Base-by-base conservation (phyloP, 2,888 invertebrate genomes). In the Eilema sororculum region DNA sequence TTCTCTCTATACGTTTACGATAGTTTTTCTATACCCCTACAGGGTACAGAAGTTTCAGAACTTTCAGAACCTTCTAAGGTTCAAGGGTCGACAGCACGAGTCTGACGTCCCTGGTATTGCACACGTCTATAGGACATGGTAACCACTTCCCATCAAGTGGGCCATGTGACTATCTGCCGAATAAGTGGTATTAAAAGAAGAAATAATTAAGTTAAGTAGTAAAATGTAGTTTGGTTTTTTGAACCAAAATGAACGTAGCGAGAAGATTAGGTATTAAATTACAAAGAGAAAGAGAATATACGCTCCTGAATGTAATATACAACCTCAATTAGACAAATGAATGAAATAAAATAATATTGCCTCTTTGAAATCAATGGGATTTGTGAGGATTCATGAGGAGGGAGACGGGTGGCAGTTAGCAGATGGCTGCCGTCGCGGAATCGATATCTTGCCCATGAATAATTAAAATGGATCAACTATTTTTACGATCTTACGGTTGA, bases 381-480 rank as follows among this genome's bases (percentile, higher is more conserved):
- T 62, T 62, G 12, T 52, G 41, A 70, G 73, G 68, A 73, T 56
- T 59, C n/a, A 63, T 69, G 71, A 77, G 63, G 20, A 68, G 72
- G 73, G 68, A 75, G 83, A 81, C 79, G 83, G 79, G 78, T 70
- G 80, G 79, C 80, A 79, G 80, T 85, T 76, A 81, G 78, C 87
- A 87, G 88, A 86, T 88, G 89, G 84, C 85, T 84, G 80, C 73
- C 67, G 73, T 78, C 82, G 78, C 58, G 62, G 79, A 88, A 90
- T 92, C 91, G 87, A 92, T 93, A 91, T 80, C 73, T 75, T 75
- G 76, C 82, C 84, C 86, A 89, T 93, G 92, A 92, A 93, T 93
- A 92, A 93, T 93, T 91, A 91, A 92, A 87, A 91, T 83, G 85
- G 82, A 91, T 90, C 87, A 88, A 85, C 85, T 78, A 80, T 52